Evolutionary conservation across 1,140 invertebrate genomes (phyloP).

Genomic region (Apocrypta bakeri): DNA sequence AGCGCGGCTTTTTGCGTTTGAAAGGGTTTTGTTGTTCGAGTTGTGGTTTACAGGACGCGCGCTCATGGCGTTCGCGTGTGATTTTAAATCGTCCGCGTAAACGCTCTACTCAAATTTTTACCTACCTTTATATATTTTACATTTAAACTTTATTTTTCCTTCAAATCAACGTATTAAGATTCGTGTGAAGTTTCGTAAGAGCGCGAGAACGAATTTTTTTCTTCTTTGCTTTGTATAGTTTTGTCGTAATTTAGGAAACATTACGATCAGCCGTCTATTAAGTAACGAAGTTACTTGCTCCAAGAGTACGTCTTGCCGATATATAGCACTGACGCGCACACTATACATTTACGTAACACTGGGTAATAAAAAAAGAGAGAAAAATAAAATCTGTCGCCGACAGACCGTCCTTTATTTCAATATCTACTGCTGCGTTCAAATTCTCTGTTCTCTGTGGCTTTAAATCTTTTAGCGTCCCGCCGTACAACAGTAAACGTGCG

Average conservation of each 20-base stretch:
- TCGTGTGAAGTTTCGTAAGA: not conserved
- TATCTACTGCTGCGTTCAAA: not conserved
- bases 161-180: no score
- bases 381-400: conserved; percentile 12
- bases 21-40: not conserved
- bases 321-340: conserved; percentile 1
- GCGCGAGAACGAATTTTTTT: not conserved
- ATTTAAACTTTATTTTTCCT: no score
- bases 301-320: conserved; percentile 3
- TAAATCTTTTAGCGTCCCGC: not conserved
- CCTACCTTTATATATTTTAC: no score
- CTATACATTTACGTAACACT: conserved; percentile 30
- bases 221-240: not conserved
- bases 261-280: not conserved
- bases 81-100: not conserved
- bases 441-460: not conserved
- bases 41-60: not conserved
- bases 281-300: conserved; percentile 28
- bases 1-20: not conserved
- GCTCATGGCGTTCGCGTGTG: no score
- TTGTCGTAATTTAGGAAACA: conserved; percentile 14
- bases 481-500: not conserved
- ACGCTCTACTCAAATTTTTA: not conserved
- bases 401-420: conserved; percentile 26
- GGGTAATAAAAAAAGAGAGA: conserved; percentile 27